Conservation (phyloP, 1,140 invertebrate species). For the Luehdorfia chinensis region DNA sequence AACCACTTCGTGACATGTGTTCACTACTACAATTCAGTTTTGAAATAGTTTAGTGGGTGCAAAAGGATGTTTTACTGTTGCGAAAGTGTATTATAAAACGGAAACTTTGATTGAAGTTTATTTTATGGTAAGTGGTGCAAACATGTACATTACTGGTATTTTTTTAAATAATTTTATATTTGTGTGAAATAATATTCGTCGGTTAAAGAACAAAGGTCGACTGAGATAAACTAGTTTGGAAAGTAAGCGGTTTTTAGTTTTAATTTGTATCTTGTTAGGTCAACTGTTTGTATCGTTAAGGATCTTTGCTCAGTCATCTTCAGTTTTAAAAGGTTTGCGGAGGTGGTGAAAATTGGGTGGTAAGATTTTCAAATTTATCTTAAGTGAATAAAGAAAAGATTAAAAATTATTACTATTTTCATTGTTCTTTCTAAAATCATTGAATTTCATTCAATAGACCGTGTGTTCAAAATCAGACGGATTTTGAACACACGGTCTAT, state of each 20-base stretch:
- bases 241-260: conserved; percentile 29
- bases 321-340: neutral
- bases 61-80: conserved; percentile 36
- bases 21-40: conserved; percentile 24
- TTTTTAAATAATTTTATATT: conserved; percentile 2
- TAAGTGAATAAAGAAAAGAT: too few relatives aligned
- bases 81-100: conserved; percentile 32
- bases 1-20: conserved; percentile 32
- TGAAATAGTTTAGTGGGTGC: conserved; percentile 41
- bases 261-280: conserved; percentile 28
- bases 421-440: too few relatives aligned
- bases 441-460: too few relatives aligned
- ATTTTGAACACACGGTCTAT: too few relatives aligned
- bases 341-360: too few relatives aligned
- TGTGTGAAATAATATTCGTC: conserved; percentile 14
- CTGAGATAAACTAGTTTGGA: conserved; percentile 39
- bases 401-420: too few relatives aligned
- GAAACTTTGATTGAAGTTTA: conserved; percentile 29
- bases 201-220: conserved; percentile 35
- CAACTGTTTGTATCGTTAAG: conserved; percentile 18
- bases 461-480: too few relatives aligned
- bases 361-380: too few relatives aligned
- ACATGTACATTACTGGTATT: conserved; percentile 12
- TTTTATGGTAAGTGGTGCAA: conserved; percentile 36
- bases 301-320: conserved; percentile 13